A percentile compares a stretch with the other conserved stretches of the same genome.
These are phyloP conservation scores for Danio aesculapii DNA, from an alignment of 2,797 vertebrate genomes.

Conservation along the genomic window DNA sequence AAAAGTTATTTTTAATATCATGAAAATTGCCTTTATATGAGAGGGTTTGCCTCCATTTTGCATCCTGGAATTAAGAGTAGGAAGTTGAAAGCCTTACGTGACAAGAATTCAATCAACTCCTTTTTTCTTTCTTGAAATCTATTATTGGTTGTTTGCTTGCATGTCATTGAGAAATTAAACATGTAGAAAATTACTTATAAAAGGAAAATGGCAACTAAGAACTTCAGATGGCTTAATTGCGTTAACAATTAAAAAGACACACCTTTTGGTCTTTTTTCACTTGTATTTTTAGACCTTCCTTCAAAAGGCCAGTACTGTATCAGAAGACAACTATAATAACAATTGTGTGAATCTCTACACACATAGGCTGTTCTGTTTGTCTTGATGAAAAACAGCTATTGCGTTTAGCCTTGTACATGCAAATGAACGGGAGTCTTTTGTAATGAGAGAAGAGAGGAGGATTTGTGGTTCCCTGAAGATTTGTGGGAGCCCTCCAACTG, in stretches of 20 bases:
- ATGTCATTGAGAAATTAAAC: too few relatives aligned
- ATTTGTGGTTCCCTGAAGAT: slow-evolving; percentile 63
- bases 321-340: background rate
- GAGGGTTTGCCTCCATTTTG: too few relatives aligned
- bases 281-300: background rate
- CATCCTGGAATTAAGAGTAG: too few relatives aligned
- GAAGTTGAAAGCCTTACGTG: too few relatives aligned
- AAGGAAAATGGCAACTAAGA: too few relatives aligned
- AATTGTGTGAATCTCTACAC: slow-evolving; percentile 2
- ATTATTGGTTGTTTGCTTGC: too few relatives aligned
- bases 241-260: background rate
- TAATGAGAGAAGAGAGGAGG: slow-evolving; percentile 45
- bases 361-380: background rate
- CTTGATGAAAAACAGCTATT: slow-evolving; percentile 1
- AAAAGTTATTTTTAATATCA: too few relatives aligned
- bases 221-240: too few relatives aligned
- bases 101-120: too few relatives aligned
- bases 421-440: slow-evolving; percentile 28
- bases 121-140: too few relatives aligned
- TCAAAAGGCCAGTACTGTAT: background rate
- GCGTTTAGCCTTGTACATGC: slow-evolving; percentile 16
- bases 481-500: slow-evolving; percentile 67
- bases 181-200: too few relatives aligned
- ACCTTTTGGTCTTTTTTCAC: background rate
- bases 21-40: too few relatives aligned